Conservation (phyloP, 2,113 vertebrate genomes). For the Polypterus bichir region DNA sequence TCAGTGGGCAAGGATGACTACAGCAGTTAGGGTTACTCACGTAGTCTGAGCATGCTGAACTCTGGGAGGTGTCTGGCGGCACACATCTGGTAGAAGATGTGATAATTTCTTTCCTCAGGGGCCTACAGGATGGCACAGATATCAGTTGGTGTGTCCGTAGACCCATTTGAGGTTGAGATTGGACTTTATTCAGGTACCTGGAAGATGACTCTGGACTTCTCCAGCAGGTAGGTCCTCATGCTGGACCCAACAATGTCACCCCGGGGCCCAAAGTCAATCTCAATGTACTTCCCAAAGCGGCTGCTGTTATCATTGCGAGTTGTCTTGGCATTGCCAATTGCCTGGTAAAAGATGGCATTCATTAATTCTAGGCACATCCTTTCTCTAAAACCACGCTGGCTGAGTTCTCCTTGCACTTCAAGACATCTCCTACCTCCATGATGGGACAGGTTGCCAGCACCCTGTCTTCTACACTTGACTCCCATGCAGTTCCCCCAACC, state of each 20-base stretch:
- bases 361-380: too few relatives aligned
- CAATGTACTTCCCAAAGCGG: constrained; percentile 63
- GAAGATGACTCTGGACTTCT: constrained; percentile 64
- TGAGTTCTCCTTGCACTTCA: background rate
- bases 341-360: constrained; percentile 26
- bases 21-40: constrained; percentile 29
- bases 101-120: constrained; percentile 53
- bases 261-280: constrained; percentile 49
- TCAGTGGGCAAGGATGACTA: background rate
- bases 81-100: constrained; percentile 65
- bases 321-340: constrained; percentile 66
- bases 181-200: constrained; percentile 35
- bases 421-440: constrained; percentile 15
- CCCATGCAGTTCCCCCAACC: constrained; percentile 52
- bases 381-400: too few relatives aligned
- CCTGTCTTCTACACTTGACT: constrained; percentile 37
- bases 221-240: constrained; percentile 62
- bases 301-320: constrained; percentile 66
- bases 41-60: constrained; percentile 46
- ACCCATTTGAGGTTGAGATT: too few relatives aligned
- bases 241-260: constrained; percentile 51
- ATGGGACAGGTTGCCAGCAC: constrained; percentile 13
- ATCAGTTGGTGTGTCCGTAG: background rate
- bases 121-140: constrained; percentile 27
- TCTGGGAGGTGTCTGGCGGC: constrained; percentile 43